Evolutionary conservation across 2,888 invertebrate species (phyloP).

Genomic region (Polydrusus pterygomalis): DNA sequence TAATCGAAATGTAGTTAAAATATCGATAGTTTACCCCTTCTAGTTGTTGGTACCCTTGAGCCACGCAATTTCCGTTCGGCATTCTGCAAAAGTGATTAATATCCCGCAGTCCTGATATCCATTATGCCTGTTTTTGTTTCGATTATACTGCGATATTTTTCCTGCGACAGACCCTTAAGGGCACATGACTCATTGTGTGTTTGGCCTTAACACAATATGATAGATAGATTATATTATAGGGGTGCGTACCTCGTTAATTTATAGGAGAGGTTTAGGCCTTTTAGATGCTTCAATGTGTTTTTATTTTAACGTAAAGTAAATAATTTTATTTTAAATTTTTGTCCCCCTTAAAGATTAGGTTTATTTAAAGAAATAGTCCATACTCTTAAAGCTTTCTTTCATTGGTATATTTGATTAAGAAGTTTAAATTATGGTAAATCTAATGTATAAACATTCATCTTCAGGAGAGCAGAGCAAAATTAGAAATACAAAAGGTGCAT

Average conservation of each 20-base stretch:
- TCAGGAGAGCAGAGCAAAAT: no score
- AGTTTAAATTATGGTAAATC: no score
- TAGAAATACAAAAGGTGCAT: no score
- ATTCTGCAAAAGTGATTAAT: conserved; percentile 45
- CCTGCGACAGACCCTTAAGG: conserved; percentile 34
- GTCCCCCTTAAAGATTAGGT: no score
- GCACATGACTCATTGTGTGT: conserved; percentile 39
- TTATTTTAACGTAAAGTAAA: not conserved
- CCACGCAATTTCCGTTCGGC: conserved; percentile 42
- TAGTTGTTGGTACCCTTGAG: conserved; percentile 4
- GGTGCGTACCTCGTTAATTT: conserved; percentile 19
- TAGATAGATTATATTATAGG: conserved; percentile 25
- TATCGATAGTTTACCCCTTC: conserved; percentile 9
- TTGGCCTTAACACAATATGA: conserved; percentile 31
- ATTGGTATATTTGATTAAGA: no score
- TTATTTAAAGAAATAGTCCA: no score
- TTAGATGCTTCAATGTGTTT: not conserved
- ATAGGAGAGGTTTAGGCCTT: not conserved
- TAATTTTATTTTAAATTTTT: no score
- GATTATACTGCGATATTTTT: conserved; percentile 44
- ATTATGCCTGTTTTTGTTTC: conserved; percentile 48
- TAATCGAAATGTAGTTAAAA: not conserved
- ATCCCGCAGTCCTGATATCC: conserved; percentile 42
- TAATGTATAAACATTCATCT: no score
- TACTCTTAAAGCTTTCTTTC: no score